These are phyloP conservation scores for Drosophila histrio DNA, from an alignment of 2,888 invertebrate genomes.

Conservation along the genomic window DNA sequence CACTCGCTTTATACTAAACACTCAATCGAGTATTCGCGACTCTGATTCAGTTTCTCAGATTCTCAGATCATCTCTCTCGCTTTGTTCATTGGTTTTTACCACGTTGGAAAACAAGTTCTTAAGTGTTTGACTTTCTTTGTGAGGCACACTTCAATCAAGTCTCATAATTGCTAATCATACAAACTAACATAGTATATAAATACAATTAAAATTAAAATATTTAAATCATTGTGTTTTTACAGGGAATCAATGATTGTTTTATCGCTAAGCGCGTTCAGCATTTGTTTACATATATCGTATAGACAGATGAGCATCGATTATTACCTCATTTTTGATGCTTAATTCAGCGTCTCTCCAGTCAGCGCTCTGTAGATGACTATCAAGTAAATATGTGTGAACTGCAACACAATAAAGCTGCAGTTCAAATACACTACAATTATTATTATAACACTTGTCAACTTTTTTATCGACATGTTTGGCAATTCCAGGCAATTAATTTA, in stretches of 20 bases:
- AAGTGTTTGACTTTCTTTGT: conserved; percentile 6
- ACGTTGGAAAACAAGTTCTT: neutral
- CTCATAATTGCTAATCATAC: neutral
- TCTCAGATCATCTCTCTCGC: conserved; percentile 21
- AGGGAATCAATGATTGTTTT: neutral
- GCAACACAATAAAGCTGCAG: neutral
- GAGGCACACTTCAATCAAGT: neutral
- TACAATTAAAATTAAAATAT: neutral
- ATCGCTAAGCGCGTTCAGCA: neutral
- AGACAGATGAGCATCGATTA: neutral
- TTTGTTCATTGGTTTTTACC: conserved; percentile 10
- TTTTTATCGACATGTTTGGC: no score
- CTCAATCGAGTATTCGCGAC: neutral
- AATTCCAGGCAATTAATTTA: no score
- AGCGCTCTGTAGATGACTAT: neutral
- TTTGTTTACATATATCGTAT: neutral
- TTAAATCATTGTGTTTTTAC: neutral
- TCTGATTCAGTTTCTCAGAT: neutral
- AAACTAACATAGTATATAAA: no score
- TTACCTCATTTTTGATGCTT: no score
- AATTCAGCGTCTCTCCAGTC: conserved; percentile 1
- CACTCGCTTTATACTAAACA: conserved; percentile 34
- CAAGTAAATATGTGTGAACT: neutral
- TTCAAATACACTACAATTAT: neutral
- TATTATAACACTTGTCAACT: no score